Evolutionary conservation across 2,888 invertebrate genomes (phyloP), one percentile per base, ranked within the genome.

Genomic region (Drosophila affinis): DNA sequence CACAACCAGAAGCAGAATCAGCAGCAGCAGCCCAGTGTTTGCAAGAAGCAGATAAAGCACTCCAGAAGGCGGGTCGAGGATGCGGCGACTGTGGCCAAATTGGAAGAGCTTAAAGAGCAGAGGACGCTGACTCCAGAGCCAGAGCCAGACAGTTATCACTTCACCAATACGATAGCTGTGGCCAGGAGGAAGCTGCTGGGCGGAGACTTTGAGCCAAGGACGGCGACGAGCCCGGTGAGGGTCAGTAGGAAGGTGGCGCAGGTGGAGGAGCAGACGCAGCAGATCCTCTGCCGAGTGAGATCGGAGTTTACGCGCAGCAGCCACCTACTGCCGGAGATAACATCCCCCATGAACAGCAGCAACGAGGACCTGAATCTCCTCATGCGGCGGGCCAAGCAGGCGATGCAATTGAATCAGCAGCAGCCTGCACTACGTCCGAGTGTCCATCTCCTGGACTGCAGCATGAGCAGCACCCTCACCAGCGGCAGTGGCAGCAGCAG

Each of bases 91-190:
- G 9, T 48, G 21, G 17, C 24, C 7, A 53, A 57, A 10, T 2
- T 63, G 47, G 54, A 73, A 9, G 52, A 59, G 10, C 51, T 62
- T 14, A n/a, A n/a, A 6, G n/a, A 39, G 21, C 47, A 39, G 0
- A 12, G 9, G 2, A 47, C 51, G 17, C 7, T 12, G 0, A 3
- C 12, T 27, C 68, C 48, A 3, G 60, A 59, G 14, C 64, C 61
- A n/a, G 72, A 86, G 14, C 64, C 61, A n/a, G 72, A 86, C 1
- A 86, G 60, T 44, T 88, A 86, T 69, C 69, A 65, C 3, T 89
- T 82, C 17, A 86, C 71, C 18, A 85, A 85, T 64, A 84, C 84
- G n/a, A 80, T 89, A 18, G 17, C 75, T 12, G 76, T 70, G 45
- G 85, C 85, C 0, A 62, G 78, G 5, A 60, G 57, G 12, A 83